Base-by-base conservation (phyloP, 1,140 invertebrate genomes). In the Camponotus vicinus region DNA sequence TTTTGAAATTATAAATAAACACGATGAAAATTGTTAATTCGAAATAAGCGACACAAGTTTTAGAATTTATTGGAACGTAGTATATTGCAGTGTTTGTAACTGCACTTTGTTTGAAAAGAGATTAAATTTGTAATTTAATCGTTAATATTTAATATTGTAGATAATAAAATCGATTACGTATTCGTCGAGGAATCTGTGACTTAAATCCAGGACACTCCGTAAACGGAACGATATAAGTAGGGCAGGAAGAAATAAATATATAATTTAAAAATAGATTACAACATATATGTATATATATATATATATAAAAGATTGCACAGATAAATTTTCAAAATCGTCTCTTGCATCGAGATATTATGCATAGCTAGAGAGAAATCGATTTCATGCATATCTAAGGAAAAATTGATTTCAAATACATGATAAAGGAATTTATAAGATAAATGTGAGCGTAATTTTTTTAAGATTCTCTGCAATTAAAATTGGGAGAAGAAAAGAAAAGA, bases 191-290 rank as follows among this genome's bases (percentile, higher is more conserved):
- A 73, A 73, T 55, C 69, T 32, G 21, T 45, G 55, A 21, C 18
- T 73, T 73, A 34, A 61, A 83, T 83, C 79, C 61, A 40, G 79
- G 55, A 45, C 79, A 37, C 40, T 73, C 79, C 52, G 67, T 69
- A 73, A 59, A 71, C 34, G 40, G 9, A 34, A 32, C 27, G 40
- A 21, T 57, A 18, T 6, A 83, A 83, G 55, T 83, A 73, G 79
- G 55, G 27, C 67, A 61, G 27, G 32, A 73, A 75, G 55, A 83
- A 73, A 83, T 75, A 61, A 55, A 83, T 73, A 61, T 73, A 21
- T 73, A 83, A 83, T 83, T 40, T 61, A 61, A 83, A 75, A 83
- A 83, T 83, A 83, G 40, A 61, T 1, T 73, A 73, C 69, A 59
- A 15, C 49, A 18, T 18, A 15, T 49, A 49, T 18, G 27, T 27